These are phyloP conservation scores for Gymnothorax reevesii DNA, from an alignment of 2,797 vertebrate genomes.

Conservation along the genomic window DNA sequence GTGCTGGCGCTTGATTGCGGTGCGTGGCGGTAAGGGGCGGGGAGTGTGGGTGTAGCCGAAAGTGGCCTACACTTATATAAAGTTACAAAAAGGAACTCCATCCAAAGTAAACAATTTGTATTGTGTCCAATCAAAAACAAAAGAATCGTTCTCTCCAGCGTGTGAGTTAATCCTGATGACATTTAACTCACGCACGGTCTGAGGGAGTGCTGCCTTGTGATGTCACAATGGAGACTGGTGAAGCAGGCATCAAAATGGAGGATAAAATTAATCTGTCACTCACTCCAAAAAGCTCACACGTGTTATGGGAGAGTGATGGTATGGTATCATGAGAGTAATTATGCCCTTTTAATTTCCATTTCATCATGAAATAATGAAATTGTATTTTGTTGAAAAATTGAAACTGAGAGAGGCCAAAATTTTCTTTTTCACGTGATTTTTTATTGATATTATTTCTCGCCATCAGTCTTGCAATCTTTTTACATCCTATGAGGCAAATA, in stretches of 20 bases:
- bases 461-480: too few species aligned
- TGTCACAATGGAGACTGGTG: not conserved
- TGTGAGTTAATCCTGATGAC: not conserved
- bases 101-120: not conserved
- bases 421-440: not conserved
- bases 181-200: not conserved
- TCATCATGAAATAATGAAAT: conserved; percentile 10
- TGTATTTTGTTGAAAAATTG: not conserved
- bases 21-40: conserved; percentile 54
- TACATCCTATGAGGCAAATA: too few species aligned
- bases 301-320: not conserved
- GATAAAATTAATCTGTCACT: not conserved
- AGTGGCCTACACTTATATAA: not conserved
- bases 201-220: not conserved
- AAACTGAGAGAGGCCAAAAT: not conserved
- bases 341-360: not conserved
- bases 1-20: conserved; percentile 92
- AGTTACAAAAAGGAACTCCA: not conserved
- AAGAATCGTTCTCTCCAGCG: not conserved
- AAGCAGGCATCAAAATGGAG: not conserved
- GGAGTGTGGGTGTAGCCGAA: too few species aligned
- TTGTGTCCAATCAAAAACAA: not conserved
- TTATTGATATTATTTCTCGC: too few species aligned
- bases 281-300: not conserved
- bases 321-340: not conserved